These are phyloP conservation scores for Melanostigma gelatinosum DNA, from an alignment of 2,113 vertebrate genomes.

Conservation along the genomic window DNA sequence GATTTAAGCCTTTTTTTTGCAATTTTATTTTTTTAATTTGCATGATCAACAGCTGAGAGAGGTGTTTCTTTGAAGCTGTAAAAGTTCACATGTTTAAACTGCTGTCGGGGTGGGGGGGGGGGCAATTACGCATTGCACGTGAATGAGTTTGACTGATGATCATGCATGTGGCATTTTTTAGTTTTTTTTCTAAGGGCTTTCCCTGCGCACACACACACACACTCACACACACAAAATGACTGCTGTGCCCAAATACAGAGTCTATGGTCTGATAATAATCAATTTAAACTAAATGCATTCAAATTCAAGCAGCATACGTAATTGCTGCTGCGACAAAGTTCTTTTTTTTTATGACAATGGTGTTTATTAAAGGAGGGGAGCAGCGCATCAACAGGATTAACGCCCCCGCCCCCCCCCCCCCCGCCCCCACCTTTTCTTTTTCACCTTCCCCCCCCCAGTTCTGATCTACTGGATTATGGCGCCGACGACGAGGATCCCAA, in stretches of 20 bases:
- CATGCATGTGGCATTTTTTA: conserved; percentile 1
- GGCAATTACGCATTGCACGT: neutral
- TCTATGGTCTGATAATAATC: conserved; percentile 12
- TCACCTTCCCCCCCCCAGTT: conserved; percentile 31
- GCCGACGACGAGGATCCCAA: conserved; percentile 75
- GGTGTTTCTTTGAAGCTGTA: conserved; percentile 1
- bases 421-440: neutral
- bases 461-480: conserved; percentile 71
- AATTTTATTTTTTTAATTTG: neutral
- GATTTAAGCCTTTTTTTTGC: neutral
- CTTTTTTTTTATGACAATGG: conserved; percentile 3
- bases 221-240: neutral
- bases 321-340: conserved; percentile 43
- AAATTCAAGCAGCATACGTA: neutral
- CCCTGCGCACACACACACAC: conserved; percentile 22
- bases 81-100: conserved; percentile 42
- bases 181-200: conserved; percentile 40
- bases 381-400: neutral
- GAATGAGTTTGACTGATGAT: conserved; percentile 20
- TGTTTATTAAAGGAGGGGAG: neutral
- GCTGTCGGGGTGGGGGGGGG: neutral
- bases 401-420: neutral
- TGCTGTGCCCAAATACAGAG: conserved; percentile 12
- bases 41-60: conserved; percentile 41
- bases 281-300: neutral